A percentile compares a stretch with the other conserved stretches of the same genome.
Conservation (phyloP, 2,797 vertebrate species). For the Gallinago solitaria region DNA sequence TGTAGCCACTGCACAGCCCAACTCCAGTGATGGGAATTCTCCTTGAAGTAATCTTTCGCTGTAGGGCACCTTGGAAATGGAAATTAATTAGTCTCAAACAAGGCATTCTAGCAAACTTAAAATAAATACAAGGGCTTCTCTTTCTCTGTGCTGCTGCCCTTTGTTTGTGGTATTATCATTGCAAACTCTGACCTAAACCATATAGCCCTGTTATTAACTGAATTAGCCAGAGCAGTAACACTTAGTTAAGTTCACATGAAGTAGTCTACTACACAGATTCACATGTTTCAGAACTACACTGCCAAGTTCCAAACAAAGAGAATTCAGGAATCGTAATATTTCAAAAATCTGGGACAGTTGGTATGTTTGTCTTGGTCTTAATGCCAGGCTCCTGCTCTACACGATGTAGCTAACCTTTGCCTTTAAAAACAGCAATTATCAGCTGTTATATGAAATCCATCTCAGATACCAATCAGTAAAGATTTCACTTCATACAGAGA, state of each 20-base stretch:
- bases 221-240: neutral
- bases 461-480: neutral
- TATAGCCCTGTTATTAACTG: neutral
- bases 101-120: neutral
- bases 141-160: neutral
- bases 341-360: neutral
- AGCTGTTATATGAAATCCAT: neutral
- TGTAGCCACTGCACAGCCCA: conserved; percentile 99
- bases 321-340: neutral
- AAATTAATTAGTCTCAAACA: conserved; percentile 4
- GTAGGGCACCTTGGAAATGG: conserved; percentile 84
- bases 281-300: neutral
- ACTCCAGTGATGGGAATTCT: conserved; percentile 96
- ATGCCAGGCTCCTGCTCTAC: neutral
- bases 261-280: neutral
- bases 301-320: neutral
- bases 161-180: neutral
- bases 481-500: neutral
- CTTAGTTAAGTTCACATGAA: neutral
- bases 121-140: neutral
- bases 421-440: neutral
- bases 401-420: neutral
- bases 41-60: conserved; percentile 98
- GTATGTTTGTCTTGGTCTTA: neutral
- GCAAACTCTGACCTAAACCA: neutral